Conservation (phyloP, 1,140 invertebrate genomes). For the Drosophila ohnishii region DNA sequence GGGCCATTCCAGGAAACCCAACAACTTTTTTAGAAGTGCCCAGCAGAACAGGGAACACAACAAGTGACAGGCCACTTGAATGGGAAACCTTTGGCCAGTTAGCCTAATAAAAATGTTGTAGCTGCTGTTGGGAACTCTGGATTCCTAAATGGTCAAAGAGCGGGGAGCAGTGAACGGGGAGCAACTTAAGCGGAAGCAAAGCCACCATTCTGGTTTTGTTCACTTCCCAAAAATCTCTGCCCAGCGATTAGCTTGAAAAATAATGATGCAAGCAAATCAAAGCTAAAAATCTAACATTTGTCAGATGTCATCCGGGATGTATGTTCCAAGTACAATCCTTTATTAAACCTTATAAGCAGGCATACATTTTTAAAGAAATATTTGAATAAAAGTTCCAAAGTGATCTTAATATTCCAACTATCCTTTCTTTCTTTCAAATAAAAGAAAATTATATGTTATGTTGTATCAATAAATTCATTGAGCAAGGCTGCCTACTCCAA, state of each 20-base stretch:
- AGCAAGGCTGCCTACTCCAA: background rate
- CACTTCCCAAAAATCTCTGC: conserved; percentile 40
- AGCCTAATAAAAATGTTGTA: conserved; percentile 62
- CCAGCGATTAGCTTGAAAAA: conserved; percentile 43
- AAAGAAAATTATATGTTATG: no score
- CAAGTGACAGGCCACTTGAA: conserved; percentile 59
- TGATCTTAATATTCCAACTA: no score
- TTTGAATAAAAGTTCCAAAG: no score
- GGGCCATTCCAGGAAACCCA: conserved; percentile 66
- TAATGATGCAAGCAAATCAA: conserved; percentile 46
- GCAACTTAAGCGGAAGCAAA: conserved; percentile 39
- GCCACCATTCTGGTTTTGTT: conserved; percentile 38
- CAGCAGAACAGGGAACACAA: conserved; percentile 49
- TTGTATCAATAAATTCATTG: background rate
- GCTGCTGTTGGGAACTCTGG: conserved; percentile 38
- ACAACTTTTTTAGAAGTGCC: conserved; percentile 74
- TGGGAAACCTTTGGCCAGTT: conserved; percentile 56
- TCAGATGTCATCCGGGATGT: background rate
- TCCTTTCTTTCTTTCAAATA: no score
- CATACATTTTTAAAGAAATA: no score
- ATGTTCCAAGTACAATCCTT: no score
- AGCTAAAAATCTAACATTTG: conserved; percentile 13
- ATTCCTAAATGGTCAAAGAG: conserved; percentile 2
- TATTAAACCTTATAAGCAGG: no score
- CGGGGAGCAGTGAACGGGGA: conserved; percentile 12